A percentile compares a stretch with the other conserved stretches of the same genome.
These are phyloP conservation scores for Girardinichthys multiradiatus DNA, from an alignment of 2,113 vertebrate genomes.

Conservation along the genomic window DNA sequence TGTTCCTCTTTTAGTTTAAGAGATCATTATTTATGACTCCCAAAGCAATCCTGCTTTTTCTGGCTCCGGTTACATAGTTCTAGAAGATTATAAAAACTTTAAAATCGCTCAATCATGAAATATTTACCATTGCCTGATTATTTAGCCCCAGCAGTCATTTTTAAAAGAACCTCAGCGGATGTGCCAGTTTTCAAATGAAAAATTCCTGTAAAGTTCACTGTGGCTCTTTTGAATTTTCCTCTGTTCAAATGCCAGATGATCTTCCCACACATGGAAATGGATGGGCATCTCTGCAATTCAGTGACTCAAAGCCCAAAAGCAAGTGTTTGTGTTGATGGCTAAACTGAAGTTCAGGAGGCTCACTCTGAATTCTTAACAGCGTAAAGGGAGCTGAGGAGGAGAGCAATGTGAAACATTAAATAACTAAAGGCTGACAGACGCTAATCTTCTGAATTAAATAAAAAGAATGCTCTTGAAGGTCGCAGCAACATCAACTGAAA, in stretches of 20 bases:
- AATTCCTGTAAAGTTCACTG: constrained; percentile 58
- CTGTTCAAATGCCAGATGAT: constrained; percentile 61
- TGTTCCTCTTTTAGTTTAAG: not conserved
- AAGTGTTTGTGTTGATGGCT: constrained; percentile 30
- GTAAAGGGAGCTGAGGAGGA: not conserved
- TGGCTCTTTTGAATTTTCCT: constrained; percentile 62
- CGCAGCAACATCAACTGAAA: not conserved
- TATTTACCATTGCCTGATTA: constrained; percentile 72
- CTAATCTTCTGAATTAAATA: not conserved
- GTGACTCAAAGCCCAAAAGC: constrained; percentile 41
- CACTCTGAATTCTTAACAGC: not conserved
- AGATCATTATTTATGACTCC: constrained; percentile 34
- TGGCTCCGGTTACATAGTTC: constrained; percentile 37
- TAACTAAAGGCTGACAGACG: not conserved
- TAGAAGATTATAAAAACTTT: constrained; percentile 53
- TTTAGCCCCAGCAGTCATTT: constrained; percentile 65
- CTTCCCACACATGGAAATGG: constrained; percentile 61
- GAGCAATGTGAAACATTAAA: constrained; percentile 1
- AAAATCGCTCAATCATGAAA: constrained; percentile 62
- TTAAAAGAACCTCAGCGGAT: constrained; percentile 58
- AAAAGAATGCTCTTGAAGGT: constrained; percentile 17
- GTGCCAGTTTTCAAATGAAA: constrained; percentile 60
- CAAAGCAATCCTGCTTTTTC: constrained; percentile 45
- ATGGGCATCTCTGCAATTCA: constrained; percentile 36
- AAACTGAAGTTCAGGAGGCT: constrained; percentile 30